Evolutionary conservation across 2,888 invertebrate species (phyloP).

Genomic region (Diarsia mendica): DNA sequence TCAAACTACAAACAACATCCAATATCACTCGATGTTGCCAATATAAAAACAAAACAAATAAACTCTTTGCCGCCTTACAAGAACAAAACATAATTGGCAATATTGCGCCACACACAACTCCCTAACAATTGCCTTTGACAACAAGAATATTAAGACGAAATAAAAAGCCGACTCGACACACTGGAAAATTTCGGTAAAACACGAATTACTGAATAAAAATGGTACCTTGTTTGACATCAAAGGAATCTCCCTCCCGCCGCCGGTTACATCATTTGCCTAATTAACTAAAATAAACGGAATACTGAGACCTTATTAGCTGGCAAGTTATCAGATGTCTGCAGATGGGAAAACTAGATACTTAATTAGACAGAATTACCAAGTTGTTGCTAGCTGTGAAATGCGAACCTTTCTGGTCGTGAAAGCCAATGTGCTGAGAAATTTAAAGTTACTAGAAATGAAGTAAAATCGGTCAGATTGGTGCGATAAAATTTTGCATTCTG

Average conservation of each 20-base stretch:
- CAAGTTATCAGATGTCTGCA: conserved; percentile 28
- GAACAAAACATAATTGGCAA: conserved; percentile 32
- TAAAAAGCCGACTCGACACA: conserved; percentile 35
- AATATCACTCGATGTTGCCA: neutral
- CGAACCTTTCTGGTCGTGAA: neutral
- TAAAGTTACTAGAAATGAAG: neutral
- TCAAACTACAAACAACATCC: neutral
- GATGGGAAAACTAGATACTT: conserved; percentile 4
- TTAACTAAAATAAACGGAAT: conserved; percentile 59
- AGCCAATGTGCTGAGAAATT: neutral
- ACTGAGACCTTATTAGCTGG: conserved; percentile 22
- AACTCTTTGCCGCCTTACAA: conserved; percentile 1
- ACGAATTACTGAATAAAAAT: conserved; percentile 56
- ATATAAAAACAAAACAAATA: conserved; percentile 11
- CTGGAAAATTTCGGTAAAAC: conserved; percentile 34
- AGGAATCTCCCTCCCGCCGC: conserved; percentile 35
- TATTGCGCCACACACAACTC: conserved; percentile 10
- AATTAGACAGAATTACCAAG: neutral
- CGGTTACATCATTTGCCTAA: conserved; percentile 59
- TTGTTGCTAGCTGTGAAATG: neutral
- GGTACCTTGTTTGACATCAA: conserved; percentile 62
- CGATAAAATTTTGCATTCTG: no score
- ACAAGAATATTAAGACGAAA: conserved; percentile 36
- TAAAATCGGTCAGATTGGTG: neutral
- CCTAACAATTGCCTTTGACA: conserved; percentile 34